phyloP scores from a whole-genome alignment of 2,888 invertebrate genomes.

The Eristalis pertinax region DNA sequence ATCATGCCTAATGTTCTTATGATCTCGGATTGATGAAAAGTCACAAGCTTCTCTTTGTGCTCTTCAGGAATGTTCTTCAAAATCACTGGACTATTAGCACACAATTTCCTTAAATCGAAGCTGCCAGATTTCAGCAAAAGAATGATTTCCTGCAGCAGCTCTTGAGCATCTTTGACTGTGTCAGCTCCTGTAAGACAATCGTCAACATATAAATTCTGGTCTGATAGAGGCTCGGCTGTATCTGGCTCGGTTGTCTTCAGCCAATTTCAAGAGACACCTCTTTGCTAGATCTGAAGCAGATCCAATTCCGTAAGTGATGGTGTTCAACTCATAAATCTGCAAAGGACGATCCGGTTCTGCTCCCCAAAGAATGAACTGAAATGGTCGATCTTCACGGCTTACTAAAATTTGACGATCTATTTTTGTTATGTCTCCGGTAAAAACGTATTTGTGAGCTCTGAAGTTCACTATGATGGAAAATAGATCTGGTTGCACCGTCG shows the following conservation, averaged over 20 bases:
- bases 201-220: not conserved
- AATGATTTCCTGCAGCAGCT: not conserved
- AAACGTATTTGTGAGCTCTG: not conserved
- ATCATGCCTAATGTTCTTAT: slow-evolving; percentile 27
- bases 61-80: not conserved
- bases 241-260: not conserved
- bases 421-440: not conserved
- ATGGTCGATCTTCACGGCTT: not conserved
- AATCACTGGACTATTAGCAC: not conserved
- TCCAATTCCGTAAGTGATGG: not conserved
- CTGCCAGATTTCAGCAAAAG: not conserved
- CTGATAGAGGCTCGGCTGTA: not conserved
- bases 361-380: not conserved
- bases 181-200: slow-evolving; percentile 1
- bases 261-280: not conserved
- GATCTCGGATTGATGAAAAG: not conserved
- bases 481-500: not conserved
- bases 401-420: slow-evolving; percentile 7
- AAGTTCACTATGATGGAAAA: slow-evolving; percentile 7
- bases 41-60: not conserved
- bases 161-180: not conserved
- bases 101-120: slow-evolving; percentile 3
- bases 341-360: not conserved
- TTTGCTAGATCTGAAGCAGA: not conserved
- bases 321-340: slow-evolving; percentile 4